Conservation (phyloP, 2,888 invertebrate species). For the Octodonta nipae region DNA sequence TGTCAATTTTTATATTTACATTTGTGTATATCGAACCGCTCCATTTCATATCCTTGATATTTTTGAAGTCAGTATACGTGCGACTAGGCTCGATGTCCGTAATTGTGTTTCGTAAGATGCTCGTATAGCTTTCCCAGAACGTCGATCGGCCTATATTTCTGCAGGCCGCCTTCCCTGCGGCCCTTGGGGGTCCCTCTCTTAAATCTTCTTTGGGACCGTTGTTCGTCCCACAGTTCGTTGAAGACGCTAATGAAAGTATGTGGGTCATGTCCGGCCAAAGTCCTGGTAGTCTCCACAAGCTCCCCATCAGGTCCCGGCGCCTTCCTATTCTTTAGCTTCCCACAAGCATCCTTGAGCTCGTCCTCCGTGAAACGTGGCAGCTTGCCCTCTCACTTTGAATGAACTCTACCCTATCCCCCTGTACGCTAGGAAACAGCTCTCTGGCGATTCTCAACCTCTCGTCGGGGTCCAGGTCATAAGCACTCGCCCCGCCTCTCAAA, state of each 20-base stretch:
- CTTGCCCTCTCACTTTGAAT: constrained; percentile 6
- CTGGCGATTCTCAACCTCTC: too few species aligned
- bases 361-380: too few species aligned
- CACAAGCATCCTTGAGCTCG: too few species aligned
- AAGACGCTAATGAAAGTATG: neutral
- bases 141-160: constrained; percentile 9
- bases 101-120: neutral
- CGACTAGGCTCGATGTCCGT: neutral
- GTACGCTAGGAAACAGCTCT: too few species aligned
- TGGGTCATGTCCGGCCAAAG: too few species aligned
- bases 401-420: constrained; percentile 2
- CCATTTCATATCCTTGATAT: constrained; percentile 2
- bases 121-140: constrained; percentile 6
- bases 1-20: constrained; percentile 1
- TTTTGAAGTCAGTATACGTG: too few species aligned
- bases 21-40: neutral
- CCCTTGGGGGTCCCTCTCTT: constrained; percentile 9
- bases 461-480: too few species aligned
- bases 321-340: too few species aligned
- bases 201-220: constrained; percentile 8
- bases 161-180: constrained; percentile 6
- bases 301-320: constrained; percentile 9
- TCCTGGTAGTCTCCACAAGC: constrained; percentile 7
- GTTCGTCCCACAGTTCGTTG: constrained; percentile 4
- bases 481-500: too few species aligned